Conservation (phyloP, 2,888 invertebrate genomes). For the Brachyptera risi region DNA sequence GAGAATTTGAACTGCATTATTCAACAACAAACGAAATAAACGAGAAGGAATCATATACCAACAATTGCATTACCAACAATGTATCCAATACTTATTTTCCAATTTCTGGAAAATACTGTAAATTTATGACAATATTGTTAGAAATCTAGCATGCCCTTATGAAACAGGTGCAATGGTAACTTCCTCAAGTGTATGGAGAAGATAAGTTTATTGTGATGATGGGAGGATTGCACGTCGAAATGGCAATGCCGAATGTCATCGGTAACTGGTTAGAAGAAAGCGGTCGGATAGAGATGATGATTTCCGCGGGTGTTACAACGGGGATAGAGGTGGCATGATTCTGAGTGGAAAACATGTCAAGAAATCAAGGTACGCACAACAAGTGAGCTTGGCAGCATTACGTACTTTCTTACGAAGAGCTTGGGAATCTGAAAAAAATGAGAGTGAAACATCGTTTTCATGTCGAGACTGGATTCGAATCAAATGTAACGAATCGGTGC, state of each 20-base stretch:
- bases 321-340: conserved; percentile 35
- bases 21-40: too few species aligned
- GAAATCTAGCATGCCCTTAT: conserved; percentile 37
- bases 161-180: conserved; percentile 38
- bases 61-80: too few species aligned
- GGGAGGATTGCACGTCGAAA: conserved; percentile 39
- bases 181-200: conserved; percentile 36
- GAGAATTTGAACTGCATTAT: too few species aligned
- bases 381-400: conserved; percentile 33
- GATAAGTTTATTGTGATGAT: conserved; percentile 37
- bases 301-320: conserved; percentile 34
- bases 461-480: conserved; percentile 5
- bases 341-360: conserved; percentile 24
- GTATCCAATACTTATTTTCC: too few species aligned
- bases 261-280: conserved; percentile 35
- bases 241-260: conserved; percentile 35
- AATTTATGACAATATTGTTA: too few species aligned
- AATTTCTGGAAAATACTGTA: too few species aligned
- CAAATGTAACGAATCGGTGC: background rate
- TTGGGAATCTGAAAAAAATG: conserved; percentile 7
- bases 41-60: too few species aligned
- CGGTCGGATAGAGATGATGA: conserved; percentile 36
- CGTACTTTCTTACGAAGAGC: conserved; percentile 21
- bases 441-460: background rate
- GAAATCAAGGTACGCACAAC: conserved; percentile 31